Evolutionary conservation across 2,888 invertebrate species (phyloP).

Genomic region (Aphodius sticticus): DNA sequence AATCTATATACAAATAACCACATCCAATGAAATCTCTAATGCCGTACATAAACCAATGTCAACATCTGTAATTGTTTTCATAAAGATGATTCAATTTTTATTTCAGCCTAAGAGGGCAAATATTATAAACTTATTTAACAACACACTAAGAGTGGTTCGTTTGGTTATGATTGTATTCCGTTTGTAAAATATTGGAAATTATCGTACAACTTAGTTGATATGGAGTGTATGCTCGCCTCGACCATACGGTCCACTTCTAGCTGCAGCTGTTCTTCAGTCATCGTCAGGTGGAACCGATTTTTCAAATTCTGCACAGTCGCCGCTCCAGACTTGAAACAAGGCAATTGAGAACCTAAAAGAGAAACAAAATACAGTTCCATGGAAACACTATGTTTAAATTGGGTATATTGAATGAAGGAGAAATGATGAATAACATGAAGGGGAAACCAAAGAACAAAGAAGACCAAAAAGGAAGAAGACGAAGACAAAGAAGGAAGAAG

Average conservation of each 20-base stretch:
- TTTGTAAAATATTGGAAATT: constrained; percentile 99
- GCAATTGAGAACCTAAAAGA: constrained; percentile 85
- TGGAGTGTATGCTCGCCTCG: constrained; percentile 92
- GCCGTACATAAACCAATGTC: background rate
- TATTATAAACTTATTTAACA: constrained; percentile 23
- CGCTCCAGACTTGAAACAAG: constrained; percentile 94
- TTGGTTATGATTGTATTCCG: constrained; percentile 70
- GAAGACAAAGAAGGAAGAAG: too few relatives aligned
- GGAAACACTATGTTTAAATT: background rate
- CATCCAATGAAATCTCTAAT: background rate
- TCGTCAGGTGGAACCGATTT: constrained; percentile 91
- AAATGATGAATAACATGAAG: too few relatives aligned
- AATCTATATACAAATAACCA: background rate
- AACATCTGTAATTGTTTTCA: background rate
- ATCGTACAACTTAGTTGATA: constrained; percentile 98
- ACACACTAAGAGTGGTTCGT: constrained; percentile 30
- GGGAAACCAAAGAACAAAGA: too few relatives aligned
- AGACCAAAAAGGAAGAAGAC: too few relatives aligned
- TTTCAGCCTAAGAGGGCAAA: background rate
- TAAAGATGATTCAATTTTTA: background rate
- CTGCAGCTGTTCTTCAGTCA: constrained; percentile 95
- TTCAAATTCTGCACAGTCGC: constrained; percentile 91
- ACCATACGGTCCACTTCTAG: constrained; percentile 93
- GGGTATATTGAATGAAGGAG: too few relatives aligned
- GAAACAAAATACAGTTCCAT: background rate